Evolutionary conservation across 2,113 vertebrate species (phyloP), one percentile per base, ranked within the genome.

Genomic region (Holacanthus passer): DNA sequence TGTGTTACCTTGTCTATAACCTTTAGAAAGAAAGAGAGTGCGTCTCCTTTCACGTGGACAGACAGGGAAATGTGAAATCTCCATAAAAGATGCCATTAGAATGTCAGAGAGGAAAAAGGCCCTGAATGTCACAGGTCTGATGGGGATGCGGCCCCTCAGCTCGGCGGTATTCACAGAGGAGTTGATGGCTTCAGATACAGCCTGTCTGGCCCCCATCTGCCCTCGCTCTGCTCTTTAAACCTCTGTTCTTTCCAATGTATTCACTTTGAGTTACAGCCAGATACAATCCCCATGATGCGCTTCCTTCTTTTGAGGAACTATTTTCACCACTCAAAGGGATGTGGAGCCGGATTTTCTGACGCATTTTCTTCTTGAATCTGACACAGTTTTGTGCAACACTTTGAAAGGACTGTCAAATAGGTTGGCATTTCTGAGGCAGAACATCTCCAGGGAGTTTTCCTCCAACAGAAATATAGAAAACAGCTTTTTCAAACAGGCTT

Each of bases 61-160:
- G 84, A 83, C 70, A 60, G 58, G 55, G 41, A 86, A 87, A 90
- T 87, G 75, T 89, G 91, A 90, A 90, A 91, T 93, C 91, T 86
- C 88, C 77, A 86, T 88, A 80, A 87, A 83, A 84, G 82, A 91
- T 71, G 87, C 79, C 72, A 87, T 88, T 89, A 81, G 85, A 91
- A 93, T 88, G 90, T 89, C 91, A 90, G 73, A 60, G 82, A 76
- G 81, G 53, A 50, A 85, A 81, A 81, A 83, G 75, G 65, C 53
- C 63, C 48, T 87, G 87, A 91, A 90, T 91, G 88, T 90, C 90
- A 89, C 24, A 1, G 60, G 43, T 39, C 73, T 88, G 89, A 87
- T 64, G 87, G 83, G 79, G 84, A 84, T 24, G 73, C 64, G 14
- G 70, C 83, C 73, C 73, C 81, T 81, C 67, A 59, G 56, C 84